Evolutionary conservation across 1,140 invertebrate genomes (phyloP).

Genomic region (Drosophila murphyi): DNA sequence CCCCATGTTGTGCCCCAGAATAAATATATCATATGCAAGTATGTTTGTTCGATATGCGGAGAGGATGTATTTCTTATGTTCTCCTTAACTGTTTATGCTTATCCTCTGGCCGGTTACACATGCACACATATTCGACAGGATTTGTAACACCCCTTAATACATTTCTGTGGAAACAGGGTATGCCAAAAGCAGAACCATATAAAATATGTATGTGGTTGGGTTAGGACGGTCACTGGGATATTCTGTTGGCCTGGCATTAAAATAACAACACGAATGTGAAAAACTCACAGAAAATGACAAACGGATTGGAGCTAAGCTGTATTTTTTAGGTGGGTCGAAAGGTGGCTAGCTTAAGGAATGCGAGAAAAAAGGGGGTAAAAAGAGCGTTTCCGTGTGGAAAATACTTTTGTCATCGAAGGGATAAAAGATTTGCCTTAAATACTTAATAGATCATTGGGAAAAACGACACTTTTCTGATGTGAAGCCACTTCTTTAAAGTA

Average conservation of each 20-base stretch:
- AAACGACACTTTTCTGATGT: background rate
- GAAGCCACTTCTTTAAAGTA: background rate
- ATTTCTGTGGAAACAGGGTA: background rate
- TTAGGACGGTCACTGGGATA: background rate
- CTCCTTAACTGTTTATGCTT: background rate
- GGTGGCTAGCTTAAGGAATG: background rate
- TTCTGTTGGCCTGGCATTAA: background rate
- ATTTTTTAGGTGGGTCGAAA: background rate
- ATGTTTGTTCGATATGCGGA: background rate
- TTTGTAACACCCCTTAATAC: background rate
- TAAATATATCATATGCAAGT: background rate
- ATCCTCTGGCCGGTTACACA: background rate
- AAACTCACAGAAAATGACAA: conserved; percentile 1
- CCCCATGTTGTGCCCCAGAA: background rate
- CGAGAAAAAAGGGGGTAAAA: background rate
- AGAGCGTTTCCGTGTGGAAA: background rate
- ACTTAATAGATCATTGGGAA: background rate
- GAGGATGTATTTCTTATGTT: background rate
- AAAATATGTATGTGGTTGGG: conserved; percentile 2
- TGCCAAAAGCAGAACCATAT: background rate
- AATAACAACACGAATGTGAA: conserved; percentile 2
- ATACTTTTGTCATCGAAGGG: conserved; percentile 1
- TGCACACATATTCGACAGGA: no score
- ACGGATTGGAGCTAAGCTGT: background rate
- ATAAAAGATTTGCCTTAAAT: conserved; percentile 2